Conservation (phyloP, 2,797 vertebrate species). For the Fratercula arctica region DNA sequence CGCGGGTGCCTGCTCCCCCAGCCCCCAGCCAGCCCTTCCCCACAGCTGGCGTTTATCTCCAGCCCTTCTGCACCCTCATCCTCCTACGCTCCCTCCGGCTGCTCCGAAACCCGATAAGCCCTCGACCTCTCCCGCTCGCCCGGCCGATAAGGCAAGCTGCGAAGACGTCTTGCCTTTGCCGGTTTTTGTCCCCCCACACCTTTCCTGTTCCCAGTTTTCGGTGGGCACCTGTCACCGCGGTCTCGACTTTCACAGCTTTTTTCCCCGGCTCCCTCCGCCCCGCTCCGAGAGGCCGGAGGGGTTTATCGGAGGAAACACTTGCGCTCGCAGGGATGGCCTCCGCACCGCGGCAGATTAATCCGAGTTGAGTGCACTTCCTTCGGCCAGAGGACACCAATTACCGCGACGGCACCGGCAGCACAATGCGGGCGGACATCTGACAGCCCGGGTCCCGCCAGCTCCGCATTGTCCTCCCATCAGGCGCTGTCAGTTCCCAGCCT, state of each 20-base stretch:
- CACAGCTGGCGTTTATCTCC: slow-evolving; percentile 21
- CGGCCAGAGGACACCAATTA: slow-evolving; percentile 98
- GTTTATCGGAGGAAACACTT: slow-evolving; percentile 99
- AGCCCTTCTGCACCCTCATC: slow-evolving; percentile 42
- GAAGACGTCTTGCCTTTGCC: slow-evolving; percentile 72
- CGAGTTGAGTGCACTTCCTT: slow-evolving; percentile 96
- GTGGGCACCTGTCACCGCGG: slow-evolving; percentile 91
- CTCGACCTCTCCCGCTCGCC: slow-evolving; percentile 69
- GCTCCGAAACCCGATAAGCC: slow-evolving; percentile 70
- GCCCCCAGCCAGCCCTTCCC: not conserved
- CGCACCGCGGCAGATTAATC: slow-evolving; percentile 96
- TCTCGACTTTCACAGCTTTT: slow-evolving; percentile 66
- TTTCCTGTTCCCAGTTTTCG: slow-evolving; percentile 89
- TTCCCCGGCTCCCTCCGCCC: slow-evolving; percentile 64
- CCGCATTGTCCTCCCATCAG: slow-evolving; percentile 88
- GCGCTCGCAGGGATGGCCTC: slow-evolving; percentile 94
- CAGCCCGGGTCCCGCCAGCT: slow-evolving; percentile 84
- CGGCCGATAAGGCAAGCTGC: slow-evolving; percentile 82
- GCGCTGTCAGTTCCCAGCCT: slow-evolving; percentile 89
- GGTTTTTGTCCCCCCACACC: slow-evolving; percentile 75
- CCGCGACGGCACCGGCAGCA: slow-evolving; percentile 90
- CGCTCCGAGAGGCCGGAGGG: slow-evolving; percentile 77
- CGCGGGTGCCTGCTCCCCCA: not conserved
- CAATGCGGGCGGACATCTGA: slow-evolving; percentile 95
- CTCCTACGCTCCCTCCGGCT: not conserved